Conservation (phyloP, 2,113 vertebrate genomes). For the Vicugna pacos region DNA sequence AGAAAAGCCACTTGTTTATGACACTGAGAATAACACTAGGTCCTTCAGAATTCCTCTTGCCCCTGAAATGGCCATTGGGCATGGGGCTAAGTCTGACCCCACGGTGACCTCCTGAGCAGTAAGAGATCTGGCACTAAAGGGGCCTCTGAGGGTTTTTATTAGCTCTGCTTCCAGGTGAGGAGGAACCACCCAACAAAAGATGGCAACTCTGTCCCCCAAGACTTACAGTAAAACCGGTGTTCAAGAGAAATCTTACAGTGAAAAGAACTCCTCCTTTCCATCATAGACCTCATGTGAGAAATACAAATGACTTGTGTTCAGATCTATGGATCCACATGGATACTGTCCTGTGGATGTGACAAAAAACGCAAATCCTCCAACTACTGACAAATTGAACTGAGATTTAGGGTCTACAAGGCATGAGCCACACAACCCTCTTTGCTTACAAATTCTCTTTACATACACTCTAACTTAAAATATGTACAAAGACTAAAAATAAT, state of each 20-base stretch:
- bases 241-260: background rate
- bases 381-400: background rate
- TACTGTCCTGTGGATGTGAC: background rate
- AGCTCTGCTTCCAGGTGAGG: conserved; percentile 51
- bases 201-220: background rate
- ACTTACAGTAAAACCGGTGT: background rate
- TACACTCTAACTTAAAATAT: background rate
- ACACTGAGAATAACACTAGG: background rate
- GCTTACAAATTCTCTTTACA: conserved; percentile 16
- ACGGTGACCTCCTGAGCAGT: background rate
- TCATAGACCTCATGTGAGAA: background rate
- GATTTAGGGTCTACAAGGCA: background rate
- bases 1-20: background rate
- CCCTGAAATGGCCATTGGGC: background rate
- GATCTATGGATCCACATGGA: background rate
- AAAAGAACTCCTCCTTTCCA: background rate
- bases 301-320: background rate
- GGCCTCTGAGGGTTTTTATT: conserved; percentile 31
- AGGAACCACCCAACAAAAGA: background rate
- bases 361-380: background rate
- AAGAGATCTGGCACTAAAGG: background rate
- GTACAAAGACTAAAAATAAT: background rate
- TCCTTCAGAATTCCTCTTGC: background rate
- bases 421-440: background rate
- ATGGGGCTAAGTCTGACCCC: conserved; percentile 42